Conservation (phyloP, 2,797 vertebrate species). For the Argentina silus region DNA sequence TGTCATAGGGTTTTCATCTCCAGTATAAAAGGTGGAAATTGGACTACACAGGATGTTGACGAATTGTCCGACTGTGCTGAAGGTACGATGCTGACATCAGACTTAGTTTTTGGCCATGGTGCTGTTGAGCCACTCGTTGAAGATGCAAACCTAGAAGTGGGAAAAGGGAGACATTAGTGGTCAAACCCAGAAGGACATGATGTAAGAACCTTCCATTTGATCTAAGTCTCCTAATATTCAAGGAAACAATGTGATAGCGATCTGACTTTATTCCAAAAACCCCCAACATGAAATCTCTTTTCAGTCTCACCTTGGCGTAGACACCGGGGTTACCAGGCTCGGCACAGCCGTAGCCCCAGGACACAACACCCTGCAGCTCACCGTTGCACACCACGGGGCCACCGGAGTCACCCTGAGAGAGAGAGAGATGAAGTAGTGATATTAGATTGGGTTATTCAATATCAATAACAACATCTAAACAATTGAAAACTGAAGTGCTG, state of each 20-base stretch:
- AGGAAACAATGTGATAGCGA: not conserved
- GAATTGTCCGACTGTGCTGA: not conserved
- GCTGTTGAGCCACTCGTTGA: constrained; percentile 50
- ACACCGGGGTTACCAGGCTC: constrained; percentile 71
- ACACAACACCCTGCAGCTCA: constrained; percentile 80
- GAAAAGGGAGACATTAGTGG: not conserved
- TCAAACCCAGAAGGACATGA: not conserved
- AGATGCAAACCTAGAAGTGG: constrained; percentile 54
- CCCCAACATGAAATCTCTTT: not conserved
- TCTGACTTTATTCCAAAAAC: not conserved
- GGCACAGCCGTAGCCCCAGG: constrained; percentile 82
- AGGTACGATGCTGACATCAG: not conserved
- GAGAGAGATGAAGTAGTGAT: not conserved
- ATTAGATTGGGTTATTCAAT: too few relatives aligned
- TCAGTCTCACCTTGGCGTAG: constrained; percentile 72
- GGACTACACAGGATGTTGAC: not conserved
- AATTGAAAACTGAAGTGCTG: too few relatives aligned
- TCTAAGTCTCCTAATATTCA: not conserved
- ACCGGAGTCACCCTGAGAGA: constrained; percentile 81
- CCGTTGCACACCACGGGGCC: constrained; percentile 79
- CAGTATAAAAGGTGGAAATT: not conserved
- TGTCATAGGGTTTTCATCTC: not conserved
- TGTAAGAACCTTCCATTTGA: not conserved
- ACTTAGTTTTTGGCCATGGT: constrained; percentile 51
- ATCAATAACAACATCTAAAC: too few relatives aligned